These are phyloP conservation scores for Orthosia gothica DNA, from an alignment of 2,888 invertebrate species.

Conservation along the genomic window DNA sequence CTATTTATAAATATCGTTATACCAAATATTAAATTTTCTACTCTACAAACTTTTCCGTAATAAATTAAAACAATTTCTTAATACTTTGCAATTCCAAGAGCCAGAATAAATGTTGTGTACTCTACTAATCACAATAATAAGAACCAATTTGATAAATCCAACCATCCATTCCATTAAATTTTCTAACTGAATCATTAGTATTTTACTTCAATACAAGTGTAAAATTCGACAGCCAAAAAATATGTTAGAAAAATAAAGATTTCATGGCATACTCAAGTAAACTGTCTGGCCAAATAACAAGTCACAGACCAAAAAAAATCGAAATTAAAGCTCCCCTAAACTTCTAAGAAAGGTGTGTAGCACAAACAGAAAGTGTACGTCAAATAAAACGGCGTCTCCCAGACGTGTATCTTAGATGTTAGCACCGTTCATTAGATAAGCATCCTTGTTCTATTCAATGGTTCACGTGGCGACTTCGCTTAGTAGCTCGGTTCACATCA, in stretches of 20 bases:
- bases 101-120: not conserved
- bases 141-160: not conserved
- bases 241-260: not conserved
- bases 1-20: no score
- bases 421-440: slow-evolving; percentile 64
- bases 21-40: no score
- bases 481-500: slow-evolving; percentile 85
- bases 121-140: no score
- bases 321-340: not conserved
- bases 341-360: not conserved
- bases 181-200: no score
- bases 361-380: slow-evolving; percentile 34
- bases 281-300: not conserved
- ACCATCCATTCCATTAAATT: no score
- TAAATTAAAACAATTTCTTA: not conserved
- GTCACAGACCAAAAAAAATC: not conserved
- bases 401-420: slow-evolving; percentile 54
- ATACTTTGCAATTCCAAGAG: not conserved
- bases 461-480: slow-evolving; percentile 84
- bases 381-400: slow-evolving; percentile 35
- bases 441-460: slow-evolving; percentile 64
- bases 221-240: not conserved
- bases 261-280: not conserved
- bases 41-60: not conserved
- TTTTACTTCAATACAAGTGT: not conserved